Base-by-base conservation (phyloP, 2,888 invertebrate genomes). In the Dynastes hyllus region DNA sequence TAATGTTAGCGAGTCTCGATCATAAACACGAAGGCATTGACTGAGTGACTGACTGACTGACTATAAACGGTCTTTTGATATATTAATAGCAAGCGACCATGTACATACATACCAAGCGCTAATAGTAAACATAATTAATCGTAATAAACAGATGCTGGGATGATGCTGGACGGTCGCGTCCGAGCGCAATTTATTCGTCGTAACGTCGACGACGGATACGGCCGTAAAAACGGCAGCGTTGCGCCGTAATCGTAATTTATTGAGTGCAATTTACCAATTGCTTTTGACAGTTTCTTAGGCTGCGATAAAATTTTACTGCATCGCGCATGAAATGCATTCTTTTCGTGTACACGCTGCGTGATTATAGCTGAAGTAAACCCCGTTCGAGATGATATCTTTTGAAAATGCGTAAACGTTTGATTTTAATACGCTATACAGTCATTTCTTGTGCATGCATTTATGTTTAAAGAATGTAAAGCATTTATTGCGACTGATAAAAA, bases 61-160 rank as follows among this genome's bases (percentile, higher is more conserved):
- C 71, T 71, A 55, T 71, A 71, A 71, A 71, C 71, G 71, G 37
- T 58, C 71, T 71, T 71, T 58, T 71, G 55, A 58, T 71, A 71
- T 58, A 71, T 71, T 71, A 58, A 71, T 71, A 58, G 58, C 32
- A 4, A 58, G 16, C 13, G 32, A 37, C 32, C 32, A 37, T 37
- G 5, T 37, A 22, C 16, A 29, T 67, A 40, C 45, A 50, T 27
- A 51, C 13, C 55, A n/a, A 22, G 40, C 37, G 16, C 32, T 71
- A 58, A 51, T 58, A 71, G 50, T 22, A 55, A 71, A 71, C 58
- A 58, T 71, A 71, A 71, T 71, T 71, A 58, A 71, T 71, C 58
- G 71, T 71, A 71, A 71, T 71, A 22, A 71, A 58, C 71, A 71
- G 71, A 71, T 71, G 71, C 29, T 37, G 5, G 32, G 32, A 37